Base-by-base conservation (phyloP, 2,797 vertebrate genomes). In the Diglossa cyanea region DNA sequence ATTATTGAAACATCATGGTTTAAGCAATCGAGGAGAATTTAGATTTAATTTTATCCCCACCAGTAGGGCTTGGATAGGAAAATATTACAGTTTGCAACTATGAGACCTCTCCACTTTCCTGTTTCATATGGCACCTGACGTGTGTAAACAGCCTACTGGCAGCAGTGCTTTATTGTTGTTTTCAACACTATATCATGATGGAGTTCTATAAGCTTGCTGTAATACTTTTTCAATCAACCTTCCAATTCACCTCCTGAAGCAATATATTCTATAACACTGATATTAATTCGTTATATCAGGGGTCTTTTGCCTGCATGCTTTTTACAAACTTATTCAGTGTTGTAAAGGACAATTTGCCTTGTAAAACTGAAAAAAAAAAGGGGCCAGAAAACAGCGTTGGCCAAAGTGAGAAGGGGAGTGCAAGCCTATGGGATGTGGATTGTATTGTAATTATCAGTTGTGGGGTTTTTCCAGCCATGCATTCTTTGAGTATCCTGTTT, bases 361-460 rank as follows among this genome's bases (percentile, higher is more conserved):
- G 15, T 58, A 42, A 45, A 89, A 20, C 13, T 44, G 18, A 15
- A 19, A 63, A 48, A 48, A 62, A 39, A 37, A 54, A 54, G 6
- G 3, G 2, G 9, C 4, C 17, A 55, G 37, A 58, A 71, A 79
- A 39, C 3, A 30, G 6, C 0, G 0, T 40, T 54, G 40, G 1
- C 12, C 31, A 54, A 57, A 67, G 4, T 17, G 31, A 93, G 62
- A 67, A 28, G 16, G n/a, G 30, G 11, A 33, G 20, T 3, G 1
- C 13, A 58, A 74, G 11, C 23, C 35, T 50, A 5, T 26, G 23
- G 13, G 15, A 30, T 60, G 10, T 70, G 10, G 14, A 73, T 28
- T 37, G 25, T 16, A 5, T 63, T 71, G 13, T 37, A 72, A 58
- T 71, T 55, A 24, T 19, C 20, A 44, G 6, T 18, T 37, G 1